Evolutionary conservation across 2,797 vertebrate species (phyloP), one percentile per base, ranked within the genome.

Genomic region (Gambusia yucatana): DNA sequence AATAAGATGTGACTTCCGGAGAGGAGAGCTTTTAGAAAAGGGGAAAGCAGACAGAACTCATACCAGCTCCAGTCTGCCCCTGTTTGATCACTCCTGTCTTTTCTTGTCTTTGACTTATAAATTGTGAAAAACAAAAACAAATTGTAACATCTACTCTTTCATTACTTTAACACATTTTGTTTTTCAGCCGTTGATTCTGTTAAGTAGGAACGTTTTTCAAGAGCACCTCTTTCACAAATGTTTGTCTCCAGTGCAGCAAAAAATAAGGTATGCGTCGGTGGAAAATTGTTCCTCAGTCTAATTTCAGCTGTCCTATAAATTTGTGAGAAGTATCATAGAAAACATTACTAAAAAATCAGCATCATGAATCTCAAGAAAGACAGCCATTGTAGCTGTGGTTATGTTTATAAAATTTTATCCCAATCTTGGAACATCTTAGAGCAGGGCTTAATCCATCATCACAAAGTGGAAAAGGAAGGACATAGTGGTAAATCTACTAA

Each of bases 141-240:
- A 43, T 36, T 55, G 7, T 44, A 22, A 44, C 47, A 77, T 33
- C 6, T 52, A 43, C 59, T 36, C 14, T 48, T 57, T 65, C 13
- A 30, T 70, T 57, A 4, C 78, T 82, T 57, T 47, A 33, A 55
- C 14, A 48, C 20, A n/a, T 44, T 84, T 63, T 63, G 61, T 74
- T 47, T 82, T 73, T n/a, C 76, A 70, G 50, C 69, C 78, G 79
- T 71, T 63, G 41, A 50, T 81, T 73, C 33, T 79, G 50, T 73
- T 78, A 16, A 14, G 69, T 44, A 47, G 10, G 61, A 52, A 77
- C 43, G 41, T 86, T 87, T 55, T 76, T 22, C 71, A 52, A 22
- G 70, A 77, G 22, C 63, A 69, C 59, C 77, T 79, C 39, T 28
- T 77, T 33, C 52, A 28, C 52, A 73, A 52, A 6, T 67, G n/a